phyloP scores from a whole-genome alignment of 2,888 invertebrate genomes.

The Amaurobius ferox region DNA sequence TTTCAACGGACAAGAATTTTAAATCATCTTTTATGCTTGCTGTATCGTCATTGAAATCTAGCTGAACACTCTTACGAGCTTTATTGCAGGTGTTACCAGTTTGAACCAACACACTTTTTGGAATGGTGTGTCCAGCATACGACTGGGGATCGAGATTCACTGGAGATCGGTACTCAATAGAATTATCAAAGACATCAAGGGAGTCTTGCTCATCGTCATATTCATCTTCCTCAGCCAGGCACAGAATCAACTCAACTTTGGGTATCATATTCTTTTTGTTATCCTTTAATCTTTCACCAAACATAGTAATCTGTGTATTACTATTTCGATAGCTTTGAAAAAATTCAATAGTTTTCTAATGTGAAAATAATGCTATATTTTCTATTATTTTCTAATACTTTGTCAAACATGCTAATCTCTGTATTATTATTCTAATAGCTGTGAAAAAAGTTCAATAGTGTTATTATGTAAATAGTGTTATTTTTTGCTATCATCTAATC shows the following conservation, averaged over 20 bases:
- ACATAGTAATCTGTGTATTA: no score
- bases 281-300: no score
- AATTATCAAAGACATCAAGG: not conserved
- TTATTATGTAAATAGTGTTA: no score
- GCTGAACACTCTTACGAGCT: slow-evolving; percentile 36
- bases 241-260: slow-evolving; percentile 7
- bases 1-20: slow-evolving; percentile 11
- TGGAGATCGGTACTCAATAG: not conserved
- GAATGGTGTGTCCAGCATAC: not conserved
- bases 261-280: not conserved
- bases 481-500: no score
- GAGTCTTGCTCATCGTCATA: not conserved
- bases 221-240: slow-evolving; percentile 34
- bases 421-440: no score
- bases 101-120: not conserved
- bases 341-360: no score
- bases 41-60: slow-evolving; percentile 2
- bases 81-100: not conserved
- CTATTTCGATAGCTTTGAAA: no score
- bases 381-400: no score
- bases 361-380: no score
- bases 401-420: no score
- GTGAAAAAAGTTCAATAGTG: no score
- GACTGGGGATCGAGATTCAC: not conserved
- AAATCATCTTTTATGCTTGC: slow-evolving; percentile 28